Evolutionary conservation across 2,113 vertebrate genomes (phyloP), one percentile per base, ranked within the genome.

Genomic region (Fregetta grallaria): DNA sequence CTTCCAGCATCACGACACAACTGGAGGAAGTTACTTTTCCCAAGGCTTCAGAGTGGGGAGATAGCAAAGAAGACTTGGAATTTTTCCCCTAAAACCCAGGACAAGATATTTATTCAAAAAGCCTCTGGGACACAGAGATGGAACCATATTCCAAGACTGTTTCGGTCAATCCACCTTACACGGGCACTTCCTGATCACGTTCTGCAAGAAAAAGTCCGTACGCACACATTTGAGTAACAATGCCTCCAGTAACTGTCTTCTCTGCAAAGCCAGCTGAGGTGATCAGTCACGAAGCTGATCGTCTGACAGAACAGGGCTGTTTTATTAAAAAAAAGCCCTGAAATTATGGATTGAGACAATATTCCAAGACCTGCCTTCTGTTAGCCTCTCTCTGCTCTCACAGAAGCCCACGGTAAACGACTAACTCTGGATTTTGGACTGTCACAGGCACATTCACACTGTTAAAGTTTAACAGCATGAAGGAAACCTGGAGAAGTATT

Each of bases 381-480:
- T 11, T 20, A 15, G 27, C 55, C 47, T 26, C 47, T 38, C 49
- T 17, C 52, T 18, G 59, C 66, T 53, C 72, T 42, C 21, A 5
- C 55, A 30, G 26, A 30, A 40, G 40, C 75, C 34, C 55, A 6
- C 1, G 19, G 25, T 7, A 25, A 32, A 53, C 13, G 13, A 6
- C n/a, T 9, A 1, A 9, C 40, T 36, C 42, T 8, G 8, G 13
- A 18, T 38, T 65, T 65, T 4, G 38, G 42, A 7, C 16, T 2
- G 6, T 9, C 15, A 4, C 82, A 7, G n/a, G 13, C 45, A 44
- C n/a, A 3, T 36, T 38, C 59, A 13, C 58, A 2, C 29, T 5
- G 5, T 22, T 56, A 2, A 3, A 32, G 1, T 21, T 66, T 23
- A 38, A 21, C 27, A 9, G 29, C 4, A 0, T 1, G 7, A 40